Conservation (phyloP, 1,140 invertebrate genomes). For the Nylanderia fulva region DNA sequence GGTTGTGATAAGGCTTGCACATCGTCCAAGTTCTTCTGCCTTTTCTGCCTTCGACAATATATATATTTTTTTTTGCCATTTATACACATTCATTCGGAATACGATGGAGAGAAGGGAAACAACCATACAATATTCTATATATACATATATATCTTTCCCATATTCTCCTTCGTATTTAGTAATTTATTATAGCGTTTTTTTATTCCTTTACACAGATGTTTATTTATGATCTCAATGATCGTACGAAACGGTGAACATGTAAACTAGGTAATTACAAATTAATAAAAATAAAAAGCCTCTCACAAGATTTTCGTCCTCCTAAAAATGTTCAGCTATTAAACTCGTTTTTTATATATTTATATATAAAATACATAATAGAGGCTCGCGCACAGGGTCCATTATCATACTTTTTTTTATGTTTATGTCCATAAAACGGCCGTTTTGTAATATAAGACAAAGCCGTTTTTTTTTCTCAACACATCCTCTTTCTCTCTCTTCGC, state of each 20-base stretch:
- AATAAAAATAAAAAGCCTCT: constrained; percentile 85
- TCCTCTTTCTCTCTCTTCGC: constrained; percentile 49
- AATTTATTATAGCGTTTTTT: constrained; percentile 82
- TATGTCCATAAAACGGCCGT: constrained; percentile 77
- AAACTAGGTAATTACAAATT: constrained; percentile 84
- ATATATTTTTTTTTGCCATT: constrained; percentile 31
- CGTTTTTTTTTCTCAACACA: constrained; percentile 52
- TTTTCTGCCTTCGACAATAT: background rate
- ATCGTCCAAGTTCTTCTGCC: background rate
- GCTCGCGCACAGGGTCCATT: constrained; percentile 79
- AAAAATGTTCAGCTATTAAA: constrained; percentile 80
- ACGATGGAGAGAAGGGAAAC: constrained; percentile 57
- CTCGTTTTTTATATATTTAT: constrained; percentile 79
- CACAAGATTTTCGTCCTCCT: constrained; percentile 79
- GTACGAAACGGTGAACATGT: constrained; percentile 82
- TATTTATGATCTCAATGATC: constrained; percentile 80
- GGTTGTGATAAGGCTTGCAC: background rate
- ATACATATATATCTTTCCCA: constrained; percentile 43
- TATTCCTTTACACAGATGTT: constrained; percentile 80
- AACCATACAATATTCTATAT: constrained; percentile 43
- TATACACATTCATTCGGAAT: background rate
- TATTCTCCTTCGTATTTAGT: constrained; percentile 77
- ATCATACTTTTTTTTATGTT: constrained; percentile 80
- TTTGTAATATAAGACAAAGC: constrained; percentile 70
- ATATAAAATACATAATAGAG: constrained; percentile 86